These are phyloP conservation scores for Hippopotamyrus pictus DNA, from an alignment of 2,797 vertebrate species.

Conservation along the genomic window DNA sequence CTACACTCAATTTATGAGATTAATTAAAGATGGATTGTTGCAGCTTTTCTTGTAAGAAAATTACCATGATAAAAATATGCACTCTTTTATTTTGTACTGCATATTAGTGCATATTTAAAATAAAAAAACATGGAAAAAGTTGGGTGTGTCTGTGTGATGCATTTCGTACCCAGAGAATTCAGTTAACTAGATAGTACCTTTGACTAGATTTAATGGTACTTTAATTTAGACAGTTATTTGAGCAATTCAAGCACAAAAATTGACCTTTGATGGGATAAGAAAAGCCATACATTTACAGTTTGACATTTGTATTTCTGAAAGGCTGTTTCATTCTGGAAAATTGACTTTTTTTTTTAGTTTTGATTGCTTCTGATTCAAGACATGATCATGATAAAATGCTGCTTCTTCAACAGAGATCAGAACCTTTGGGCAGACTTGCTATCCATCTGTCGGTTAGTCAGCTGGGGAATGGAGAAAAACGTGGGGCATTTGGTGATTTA, in stretches of 20 bases:
- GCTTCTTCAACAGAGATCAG: background rate
- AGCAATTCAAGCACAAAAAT: background rate
- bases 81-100: constrained; percentile 20
- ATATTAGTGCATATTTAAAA: constrained; percentile 7
- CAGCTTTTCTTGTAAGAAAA: background rate
- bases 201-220: background rate
- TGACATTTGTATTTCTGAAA: background rate
- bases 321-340: background rate
- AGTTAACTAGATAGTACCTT: background rate
- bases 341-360: background rate
- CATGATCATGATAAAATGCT: background rate
- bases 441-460: background rate
- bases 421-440: background rate
- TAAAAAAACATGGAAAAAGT: background rate
- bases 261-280: background rate
- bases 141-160: background rate
- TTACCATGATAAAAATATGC: background rate
- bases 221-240: background rate
- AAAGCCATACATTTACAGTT: background rate
- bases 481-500: background rate
- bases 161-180: background rate
- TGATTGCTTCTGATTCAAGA: background rate
- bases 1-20: background rate
- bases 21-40: background rate
- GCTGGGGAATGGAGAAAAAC: background rate